Evolutionary conservation across 2,888 invertebrate genomes (phyloP), one percentile per base, ranked within the genome.

Genomic region (Drosophila atroscutellata): DNA sequence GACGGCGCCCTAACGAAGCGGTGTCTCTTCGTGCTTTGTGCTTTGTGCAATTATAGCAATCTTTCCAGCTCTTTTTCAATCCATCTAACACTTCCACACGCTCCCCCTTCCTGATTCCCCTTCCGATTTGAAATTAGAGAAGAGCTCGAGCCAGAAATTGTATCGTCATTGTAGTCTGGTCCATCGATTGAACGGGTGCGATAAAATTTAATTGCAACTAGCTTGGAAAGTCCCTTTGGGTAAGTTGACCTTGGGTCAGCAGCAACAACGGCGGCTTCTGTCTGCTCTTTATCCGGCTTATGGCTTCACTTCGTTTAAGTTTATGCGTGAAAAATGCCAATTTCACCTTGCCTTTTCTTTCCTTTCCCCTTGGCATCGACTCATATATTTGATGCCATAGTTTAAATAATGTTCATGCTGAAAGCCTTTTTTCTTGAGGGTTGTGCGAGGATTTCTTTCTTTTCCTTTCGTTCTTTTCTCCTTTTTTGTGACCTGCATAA

Each of bases 1-100:
- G 69, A 64, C 74, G 54, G 52, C 66, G 64, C 51, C 64, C 61
- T 75, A 86, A 81, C 87, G 84, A 83, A 81, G 68, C 70, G 34
- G 72, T 32, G 75, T 66, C 72, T 56, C 70, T 55, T 55, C n/a
- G 63, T 71, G 55, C 80, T 63, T 76, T 83, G 32, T 67, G 83
- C 86, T 83, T 83, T 84, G 88, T 79, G 80, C 88, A 87, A 84
- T 87, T 85, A 85, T 77, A 72, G 36, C 52, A 50, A 65, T 59
- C 34, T 30, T 24, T 47, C 15, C 24, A 42, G 18, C 26, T 32
- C 13, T 37, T 32, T 30, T 26, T 9, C 55, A 7, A 30, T 18
- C 13, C 13, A 34, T 39, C 54, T 15, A 24, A 49, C 24, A 20
- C 42, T 36, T 45, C 2, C 45, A 2, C 3, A 39, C 4, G 9